Percentiles rank a stretch among this genome's conserved stretches.
Conservation (phyloP, 2,113 vertebrate genomes). For the Etheostoma cragini region DNA sequence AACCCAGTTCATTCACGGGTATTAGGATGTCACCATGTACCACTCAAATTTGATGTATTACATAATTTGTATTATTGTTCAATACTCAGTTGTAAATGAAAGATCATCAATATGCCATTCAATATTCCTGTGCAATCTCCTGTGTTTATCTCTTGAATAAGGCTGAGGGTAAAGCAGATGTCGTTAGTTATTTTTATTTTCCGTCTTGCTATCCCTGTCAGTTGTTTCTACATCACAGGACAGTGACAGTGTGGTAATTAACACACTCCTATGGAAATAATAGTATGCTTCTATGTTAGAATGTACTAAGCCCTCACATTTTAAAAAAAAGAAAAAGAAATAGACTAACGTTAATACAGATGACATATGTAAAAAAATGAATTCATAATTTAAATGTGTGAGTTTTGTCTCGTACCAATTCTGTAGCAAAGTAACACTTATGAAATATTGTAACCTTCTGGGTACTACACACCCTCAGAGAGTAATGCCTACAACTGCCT, state of each 20-base stretch:
- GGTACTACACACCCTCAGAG: slow-evolving; percentile 31
- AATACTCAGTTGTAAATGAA: neutral
- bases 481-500: slow-evolving; percentile 30
- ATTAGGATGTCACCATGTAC: neutral
- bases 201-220: slow-evolving; percentile 6
- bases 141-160: slow-evolving; percentile 1
- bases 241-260: slow-evolving; percentile 37
- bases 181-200: slow-evolving; percentile 43
- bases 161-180: neutral
- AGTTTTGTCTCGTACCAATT: slow-evolving; percentile 64
- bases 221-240: slow-evolving; percentile 27
- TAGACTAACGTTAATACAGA: slow-evolving; percentile 16
- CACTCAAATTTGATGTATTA: neutral
- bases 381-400: slow-evolving; percentile 63
- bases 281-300: neutral
- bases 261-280: slow-evolving; percentile 27
- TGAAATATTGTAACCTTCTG: slow-evolving; percentile 51
- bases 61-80: neutral
- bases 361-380: slow-evolving; percentile 29
- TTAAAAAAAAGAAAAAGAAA: neutral
- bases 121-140: neutral
- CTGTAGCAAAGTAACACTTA: slow-evolving; percentile 52
- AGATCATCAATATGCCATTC: slow-evolving; percentile 16
- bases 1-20: neutral
- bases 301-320: slow-evolving; percentile 4